Base-by-base conservation (phyloP, 2,113 vertebrate genomes). In the Oncorhynchus clarkii region DNA sequence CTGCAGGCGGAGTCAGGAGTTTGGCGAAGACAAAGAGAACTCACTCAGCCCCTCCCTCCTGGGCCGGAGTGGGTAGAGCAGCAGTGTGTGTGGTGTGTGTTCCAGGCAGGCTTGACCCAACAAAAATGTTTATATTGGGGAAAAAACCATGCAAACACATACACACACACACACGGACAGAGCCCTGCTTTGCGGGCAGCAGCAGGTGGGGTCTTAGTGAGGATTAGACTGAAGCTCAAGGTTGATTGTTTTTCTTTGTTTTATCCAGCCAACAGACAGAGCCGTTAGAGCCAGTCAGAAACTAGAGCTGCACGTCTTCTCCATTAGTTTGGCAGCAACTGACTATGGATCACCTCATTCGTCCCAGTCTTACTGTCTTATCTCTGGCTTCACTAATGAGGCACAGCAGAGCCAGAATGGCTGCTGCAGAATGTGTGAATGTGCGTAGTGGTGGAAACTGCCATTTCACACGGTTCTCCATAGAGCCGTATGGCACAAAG, bases 131-230 rank as follows among this genome's bases (percentile, higher is more conserved):
- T 5, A 67, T 5, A 29, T 66, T 14, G 64, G 39, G 9, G 5
- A 18, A 14, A 68, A 18, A 68, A 16, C 12, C 20, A 68, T 31
- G 11, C 34, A 69, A 18, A 7, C 65, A 26, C 65, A 27, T 14
- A 29, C 12, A 16, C 11, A 49, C 68, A 49, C 68, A 49, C 68
- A 24, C 67, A 45, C 18, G 4, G 7, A 64, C 26, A 64, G 9
- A 11, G 62, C 62, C 54, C 14, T 68, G 66, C 31, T 18, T 20
- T 34, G 27, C 3, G 66, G 51, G 16, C 51, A 68, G 31, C 66
- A 68, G 66, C 27, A 39, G 66, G 66, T 68, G 66, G 31, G 29
- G 31, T 39, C 66, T 68, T 68, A 68, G 66, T 39, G 29, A 34
- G 31, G 66, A 68, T 68, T 68, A 68, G 66, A 39, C 66, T 39